phyloP scores from a whole-genome alignment of 2,113 vertebrate species.

The Ancistrus triradiatus region DNA sequence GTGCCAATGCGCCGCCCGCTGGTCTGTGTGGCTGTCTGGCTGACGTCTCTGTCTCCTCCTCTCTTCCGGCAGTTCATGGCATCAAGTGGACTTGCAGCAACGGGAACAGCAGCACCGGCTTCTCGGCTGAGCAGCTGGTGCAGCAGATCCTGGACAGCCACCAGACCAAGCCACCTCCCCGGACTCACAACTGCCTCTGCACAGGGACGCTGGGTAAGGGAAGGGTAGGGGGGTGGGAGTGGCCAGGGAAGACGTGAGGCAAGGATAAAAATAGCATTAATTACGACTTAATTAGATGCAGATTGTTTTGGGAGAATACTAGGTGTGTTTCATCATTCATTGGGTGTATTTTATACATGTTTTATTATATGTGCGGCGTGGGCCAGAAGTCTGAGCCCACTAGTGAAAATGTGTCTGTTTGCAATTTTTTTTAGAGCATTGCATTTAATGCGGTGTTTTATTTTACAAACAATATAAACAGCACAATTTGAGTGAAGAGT shows the following conservation, averaged over 20 bases:
- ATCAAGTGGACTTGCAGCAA: slow-evolving; percentile 99
- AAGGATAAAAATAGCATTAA: too few species aligned
- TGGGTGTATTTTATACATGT: too few species aligned
- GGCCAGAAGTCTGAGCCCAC: too few species aligned
- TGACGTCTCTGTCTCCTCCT: slow-evolving; percentile 75
- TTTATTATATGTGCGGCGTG: too few species aligned
- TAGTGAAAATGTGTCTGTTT: too few species aligned
- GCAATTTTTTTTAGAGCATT: too few species aligned
- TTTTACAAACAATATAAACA: too few species aligned
- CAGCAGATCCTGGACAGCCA: slow-evolving; percentile 99
- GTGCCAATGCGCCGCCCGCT: slow-evolving; percentile 42
- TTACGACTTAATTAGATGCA: too few species aligned
- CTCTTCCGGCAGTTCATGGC: slow-evolving; percentile 91
- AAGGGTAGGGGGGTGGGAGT: neutral
- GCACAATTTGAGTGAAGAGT: too few species aligned
- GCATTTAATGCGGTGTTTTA: too few species aligned
- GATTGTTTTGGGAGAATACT: too few species aligned
- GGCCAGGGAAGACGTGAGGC: slow-evolving; percentile 3
- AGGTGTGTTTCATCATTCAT: too few species aligned
- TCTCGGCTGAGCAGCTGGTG: slow-evolving; percentile 98
- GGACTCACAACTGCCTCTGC: slow-evolving; percentile 99
- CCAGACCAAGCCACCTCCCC: slow-evolving; percentile 98
- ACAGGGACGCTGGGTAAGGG: slow-evolving; percentile 95
- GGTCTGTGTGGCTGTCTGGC: slow-evolving; percentile 65
- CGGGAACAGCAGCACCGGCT: slow-evolving; percentile 97